These are phyloP conservation scores for Hypsopygia costalis DNA, from an alignment of 2,888 invertebrate species.

Conservation along the genomic window DNA sequence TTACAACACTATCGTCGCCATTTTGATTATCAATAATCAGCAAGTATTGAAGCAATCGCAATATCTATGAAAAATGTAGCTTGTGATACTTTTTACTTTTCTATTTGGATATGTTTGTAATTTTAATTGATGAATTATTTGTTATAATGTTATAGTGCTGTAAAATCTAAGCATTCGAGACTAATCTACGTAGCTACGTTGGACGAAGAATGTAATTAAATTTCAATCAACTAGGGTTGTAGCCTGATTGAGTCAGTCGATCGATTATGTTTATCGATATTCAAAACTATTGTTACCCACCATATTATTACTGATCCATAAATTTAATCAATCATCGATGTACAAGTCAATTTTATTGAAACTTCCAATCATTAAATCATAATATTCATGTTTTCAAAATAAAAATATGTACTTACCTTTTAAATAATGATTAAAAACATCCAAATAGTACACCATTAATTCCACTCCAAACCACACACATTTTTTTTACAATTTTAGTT, in stretches of 20 bases:
- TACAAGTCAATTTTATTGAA: no score
- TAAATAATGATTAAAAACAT: no score
- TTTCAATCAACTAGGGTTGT: constrained; percentile 50
- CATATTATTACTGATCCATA: no score
- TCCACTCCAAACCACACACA: constrained; percentile 7
- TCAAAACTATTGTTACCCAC: background rate
- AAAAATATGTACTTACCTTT: background rate
- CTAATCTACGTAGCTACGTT: constrained; percentile 63
- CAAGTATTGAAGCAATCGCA: background rate
- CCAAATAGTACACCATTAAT: no score
- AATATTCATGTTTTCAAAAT: no score
- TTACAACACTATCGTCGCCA: constrained; percentile 34
- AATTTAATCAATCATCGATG: no score
- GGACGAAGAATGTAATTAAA: constrained; percentile 71
- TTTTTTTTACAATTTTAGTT: constrained; percentile 4
- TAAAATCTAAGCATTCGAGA: constrained; percentile 60
- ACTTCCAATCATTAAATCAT: no score
- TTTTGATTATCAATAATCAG: background rate
- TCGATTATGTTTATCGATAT: constrained; percentile 30
- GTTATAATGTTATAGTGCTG: constrained; percentile 27
- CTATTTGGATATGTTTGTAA: constrained; percentile 4
- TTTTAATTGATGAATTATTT: background rate
- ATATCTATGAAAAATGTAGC: background rate
- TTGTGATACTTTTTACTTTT: constrained; percentile 8
- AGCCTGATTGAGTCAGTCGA: constrained; percentile 44